These are phyloP conservation scores for Habropoda laboriosa DNA, from an alignment of 1,140 invertebrate genomes.

Conservation along the genomic window DNA sequence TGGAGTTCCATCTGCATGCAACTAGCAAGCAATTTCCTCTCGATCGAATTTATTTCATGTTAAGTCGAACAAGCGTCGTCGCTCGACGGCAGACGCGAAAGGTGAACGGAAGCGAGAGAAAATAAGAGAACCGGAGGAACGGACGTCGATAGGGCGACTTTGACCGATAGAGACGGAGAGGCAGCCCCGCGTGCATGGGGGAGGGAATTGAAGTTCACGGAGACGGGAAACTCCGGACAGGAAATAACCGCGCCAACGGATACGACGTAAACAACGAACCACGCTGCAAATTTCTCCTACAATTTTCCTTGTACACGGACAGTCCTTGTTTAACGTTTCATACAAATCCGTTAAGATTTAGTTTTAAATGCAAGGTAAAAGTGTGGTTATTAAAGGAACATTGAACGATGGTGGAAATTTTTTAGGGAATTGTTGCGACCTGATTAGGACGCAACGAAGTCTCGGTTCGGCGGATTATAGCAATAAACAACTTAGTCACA, in stretches of 20 bases:
- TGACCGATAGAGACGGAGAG: slow-evolving; percentile 44
- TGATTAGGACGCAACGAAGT: too few relatives aligned
- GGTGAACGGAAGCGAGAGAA: slow-evolving; percentile 16
- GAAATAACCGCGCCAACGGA: slow-evolving; percentile 16
- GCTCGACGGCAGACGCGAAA: slow-evolving; percentile 8
- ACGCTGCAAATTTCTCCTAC: too few relatives aligned
- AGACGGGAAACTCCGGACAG: slow-evolving; percentile 37
- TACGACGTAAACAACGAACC: background rate
- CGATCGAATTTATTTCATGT: slow-evolving; percentile 58
- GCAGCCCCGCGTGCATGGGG: background rate
- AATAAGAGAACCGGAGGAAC: slow-evolving; percentile 12
- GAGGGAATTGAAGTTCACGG: slow-evolving; percentile 46
- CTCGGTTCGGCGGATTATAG: too few relatives aligned
- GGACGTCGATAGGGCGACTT: slow-evolving; percentile 34
- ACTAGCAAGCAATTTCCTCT: slow-evolving; percentile 53
- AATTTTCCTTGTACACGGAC: too few relatives aligned
- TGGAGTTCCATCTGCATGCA: slow-evolving; percentile 19
- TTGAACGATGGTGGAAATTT: too few relatives aligned
- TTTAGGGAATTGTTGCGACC: too few relatives aligned
- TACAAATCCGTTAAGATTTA: too few relatives aligned
- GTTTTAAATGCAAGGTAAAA: too few relatives aligned
- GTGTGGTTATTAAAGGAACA: too few relatives aligned
- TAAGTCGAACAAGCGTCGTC: slow-evolving; percentile 58
- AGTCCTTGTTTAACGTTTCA: background rate
- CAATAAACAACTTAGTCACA: too few relatives aligned